These are phyloP conservation scores for Cataglyphis hispanica DNA, from an alignment of 1,140 invertebrate genomes.

Conservation along the genomic window DNA sequence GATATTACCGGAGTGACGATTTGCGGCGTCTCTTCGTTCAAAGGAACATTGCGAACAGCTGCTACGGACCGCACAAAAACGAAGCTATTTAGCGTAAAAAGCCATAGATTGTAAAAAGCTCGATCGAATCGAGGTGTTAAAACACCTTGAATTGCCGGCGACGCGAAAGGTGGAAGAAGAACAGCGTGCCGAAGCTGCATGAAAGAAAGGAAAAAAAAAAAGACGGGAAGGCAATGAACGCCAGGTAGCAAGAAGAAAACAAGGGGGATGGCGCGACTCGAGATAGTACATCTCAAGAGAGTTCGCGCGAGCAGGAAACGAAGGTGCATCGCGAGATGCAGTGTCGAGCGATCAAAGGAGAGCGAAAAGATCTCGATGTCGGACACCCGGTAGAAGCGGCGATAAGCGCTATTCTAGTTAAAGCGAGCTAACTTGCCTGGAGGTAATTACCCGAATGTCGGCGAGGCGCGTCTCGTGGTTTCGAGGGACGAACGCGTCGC, in stretches of 20 bases:
- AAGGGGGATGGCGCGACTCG: background rate
- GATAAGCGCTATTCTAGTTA: conserved; percentile 68
- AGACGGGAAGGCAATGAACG: background rate
- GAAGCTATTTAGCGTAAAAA: conserved; percentile 27
- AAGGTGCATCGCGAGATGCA: conserved; percentile 32
- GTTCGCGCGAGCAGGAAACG: background rate
- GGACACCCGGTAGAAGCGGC: background rate
- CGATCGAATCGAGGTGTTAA: conserved; percentile 37
- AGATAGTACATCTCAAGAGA: background rate
- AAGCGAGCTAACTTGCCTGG: conserved; percentile 38
- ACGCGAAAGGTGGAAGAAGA: conserved; percentile 9
- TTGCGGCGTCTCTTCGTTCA: background rate
- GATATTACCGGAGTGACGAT: background rate
- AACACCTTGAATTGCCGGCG: conserved; percentile 1
- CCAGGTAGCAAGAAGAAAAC: background rate
- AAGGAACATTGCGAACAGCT: background rate
- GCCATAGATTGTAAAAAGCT: conserved; percentile 21
- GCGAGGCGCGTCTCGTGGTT: background rate
- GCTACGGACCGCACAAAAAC: conserved; percentile 26
- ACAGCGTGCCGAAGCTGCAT: background rate
- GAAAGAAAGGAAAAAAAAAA: background rate
- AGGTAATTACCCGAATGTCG: conserved; percentile 71
- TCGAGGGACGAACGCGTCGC: background rate
- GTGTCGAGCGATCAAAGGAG: conserved; percentile 12
- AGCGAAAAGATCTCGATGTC: background rate